These are phyloP conservation scores for Xiphorhynchus erythropygius DNA, from an alignment of 2,797 vertebrate species.

Conservation along the genomic window DNA sequence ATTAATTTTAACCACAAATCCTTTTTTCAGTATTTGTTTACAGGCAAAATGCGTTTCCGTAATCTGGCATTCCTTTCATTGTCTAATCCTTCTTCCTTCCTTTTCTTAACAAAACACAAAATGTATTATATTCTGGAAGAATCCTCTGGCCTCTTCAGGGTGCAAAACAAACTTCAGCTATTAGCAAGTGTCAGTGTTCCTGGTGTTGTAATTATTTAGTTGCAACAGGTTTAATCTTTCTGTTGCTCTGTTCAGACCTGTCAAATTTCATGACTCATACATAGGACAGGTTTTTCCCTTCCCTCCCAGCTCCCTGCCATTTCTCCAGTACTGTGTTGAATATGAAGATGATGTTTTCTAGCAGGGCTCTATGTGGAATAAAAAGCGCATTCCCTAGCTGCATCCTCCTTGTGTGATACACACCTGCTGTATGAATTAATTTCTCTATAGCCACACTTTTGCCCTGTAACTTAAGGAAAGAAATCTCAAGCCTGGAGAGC, in stretches of 20 bases:
- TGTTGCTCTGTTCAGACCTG: not conserved
- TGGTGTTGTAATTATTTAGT: not conserved
- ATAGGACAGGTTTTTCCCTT: not conserved
- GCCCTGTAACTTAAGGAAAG: not conserved
- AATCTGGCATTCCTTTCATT: constrained; percentile 54
- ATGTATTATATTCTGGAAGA: constrained; percentile 25
- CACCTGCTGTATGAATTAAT: constrained; percentile 13
- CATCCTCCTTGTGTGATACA: accelerated
- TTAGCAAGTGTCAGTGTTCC: not conserved
- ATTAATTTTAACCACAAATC: constrained; percentile 48
- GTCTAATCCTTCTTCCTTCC: constrained; percentile 42
- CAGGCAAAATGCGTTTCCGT: constrained; percentile 54
- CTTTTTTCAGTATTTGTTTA: constrained; percentile 54
- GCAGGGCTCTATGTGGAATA: not conserved
- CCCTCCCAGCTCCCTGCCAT: not conserved
- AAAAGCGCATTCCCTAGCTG: not conserved
- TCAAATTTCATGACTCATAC: not conserved
- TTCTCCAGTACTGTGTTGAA: not conserved
- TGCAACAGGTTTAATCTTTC: not conserved
- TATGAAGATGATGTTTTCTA: not conserved
- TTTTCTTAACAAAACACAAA: constrained; percentile 39
- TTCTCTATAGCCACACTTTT: not conserved
- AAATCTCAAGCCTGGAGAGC: not conserved
- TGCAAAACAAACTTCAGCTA: constrained; percentile 20
- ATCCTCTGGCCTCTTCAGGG: not conserved